Base-by-base conservation (phyloP, 2,113 vertebrate species). In the Callionymus lyra region DNA sequence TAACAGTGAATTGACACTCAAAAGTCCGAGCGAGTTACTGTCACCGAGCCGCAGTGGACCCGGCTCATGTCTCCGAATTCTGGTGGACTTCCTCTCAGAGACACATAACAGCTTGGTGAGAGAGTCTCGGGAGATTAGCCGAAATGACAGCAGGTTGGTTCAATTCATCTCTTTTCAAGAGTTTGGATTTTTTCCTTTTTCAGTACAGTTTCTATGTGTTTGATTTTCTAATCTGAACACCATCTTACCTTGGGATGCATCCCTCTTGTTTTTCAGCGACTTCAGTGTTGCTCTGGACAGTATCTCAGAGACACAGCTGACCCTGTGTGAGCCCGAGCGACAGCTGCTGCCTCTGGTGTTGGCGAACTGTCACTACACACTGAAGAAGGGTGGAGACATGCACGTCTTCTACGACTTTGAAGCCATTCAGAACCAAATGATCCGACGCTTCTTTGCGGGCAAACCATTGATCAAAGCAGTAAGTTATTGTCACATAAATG, bases 71-170 rank as follows among this genome's bases (percentile, higher is more conserved):
- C 82, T 84, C 36, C 56, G 53, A 2, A 63, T 17, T 9, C 63
- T 86, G 18, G 52, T 84, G 2, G 44, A 78, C 50, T 69, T 82
- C 47, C 73, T 87, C 62, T 67, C 58, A 0, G 68, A 74, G 18
- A 77, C 80, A 27, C 85, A 87, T 54, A 87, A 87, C 76, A 56
- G 73, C 55, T 63, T 86, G 59, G 77, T 87, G 53, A 63, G 50
- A 18, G 64, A 60, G 56, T 62, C 72, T 12, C 57, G 66, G 32
- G 63, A 17, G 8, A 18, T 43, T 31, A 62, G 57, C 10, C 19
- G 12, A 37, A 58, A 73, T 0, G 64, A 67, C 12, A 64, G 76
- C 57, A 80, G 82, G 82, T 86, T 16, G 49, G 80, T 50, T 27
- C 10, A 9, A 35, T 15, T 15, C n/a, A n/a, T n/a, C n/a, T n/a